Evolutionary conservation across 2,113 vertebrate species (phyloP).

Genomic region (Paedocypris sp.): DNA sequence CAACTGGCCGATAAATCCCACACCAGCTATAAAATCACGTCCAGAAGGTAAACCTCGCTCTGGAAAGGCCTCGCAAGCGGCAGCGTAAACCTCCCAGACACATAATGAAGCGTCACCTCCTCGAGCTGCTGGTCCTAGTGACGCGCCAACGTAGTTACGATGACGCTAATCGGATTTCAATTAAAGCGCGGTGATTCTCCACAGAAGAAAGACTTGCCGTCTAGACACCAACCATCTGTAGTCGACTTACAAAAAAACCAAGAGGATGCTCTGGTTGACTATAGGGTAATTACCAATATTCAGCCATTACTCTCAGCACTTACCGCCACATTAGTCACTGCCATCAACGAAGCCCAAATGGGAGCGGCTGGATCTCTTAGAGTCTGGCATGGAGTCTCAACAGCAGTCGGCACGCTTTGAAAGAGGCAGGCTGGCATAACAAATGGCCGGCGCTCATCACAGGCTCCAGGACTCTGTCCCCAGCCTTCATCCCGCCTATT

Average conservation of each 20-base stretch:
- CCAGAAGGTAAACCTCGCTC: not conserved
- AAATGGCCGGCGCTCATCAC: constrained; percentile 25
- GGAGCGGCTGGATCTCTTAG: constrained; percentile 18
- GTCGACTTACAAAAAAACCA: not conserved
- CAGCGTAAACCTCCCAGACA: no score
- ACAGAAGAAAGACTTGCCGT: not conserved
- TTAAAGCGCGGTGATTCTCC: not conserved
- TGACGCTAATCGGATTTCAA: no score
- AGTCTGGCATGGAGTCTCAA: constrained; percentile 11
- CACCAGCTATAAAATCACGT: not conserved
- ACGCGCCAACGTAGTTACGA: no score
- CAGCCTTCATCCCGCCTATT: constrained; percentile 12
- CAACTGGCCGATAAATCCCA: not conserved
- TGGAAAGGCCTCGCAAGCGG: not conserved
- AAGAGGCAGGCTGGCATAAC: constrained; percentile 39
- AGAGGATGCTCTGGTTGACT: not conserved
- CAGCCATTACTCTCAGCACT: not conserved
- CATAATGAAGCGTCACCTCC: no score
- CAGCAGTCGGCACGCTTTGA: constrained; percentile 20
- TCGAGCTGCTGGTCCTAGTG: no score
- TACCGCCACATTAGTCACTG: not conserved
- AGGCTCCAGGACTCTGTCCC: constrained; percentile 33
- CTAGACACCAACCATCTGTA: not conserved
- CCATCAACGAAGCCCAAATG: not conserved
- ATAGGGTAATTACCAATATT: constrained; percentile 8